Percentiles rank a stretch among this genome's conserved stretches.
Evolutionary conservation across 2,113 vertebrate species (phyloP).

Genomic region (Sus scrofa): T2T-Sscrofa CM000817.6:133863501-133864000

Average conservation of each 20-base stretch:
- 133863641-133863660: not conserved
- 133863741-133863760: not conserved
- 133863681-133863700: not conserved
- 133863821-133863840: not conserved
- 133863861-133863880: not conserved
- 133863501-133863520: not conserved
- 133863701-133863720: not conserved
- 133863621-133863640: not conserved
- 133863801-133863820: not conserved
- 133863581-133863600: slow-evolving; percentile 53
- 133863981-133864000: slow-evolving; percentile 96
- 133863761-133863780: not conserved
- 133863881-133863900: not conserved
- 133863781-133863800: not conserved
- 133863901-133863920: not conserved
- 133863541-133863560: not conserved
- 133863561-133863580: slow-evolving; percentile 26
- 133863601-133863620: not conserved
- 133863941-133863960: slow-evolving; percentile 25
- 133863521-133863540: fast-evolving
- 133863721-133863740: not conserved
- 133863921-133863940: not conserved
- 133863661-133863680: not conserved
- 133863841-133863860: not conserved
- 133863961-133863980: slow-evolving; percentile 29